These are phyloP conservation scores for Neuroterus valhalla DNA, from an alignment of 1,140 invertebrate genomes.

Conservation along the genomic window DNA sequence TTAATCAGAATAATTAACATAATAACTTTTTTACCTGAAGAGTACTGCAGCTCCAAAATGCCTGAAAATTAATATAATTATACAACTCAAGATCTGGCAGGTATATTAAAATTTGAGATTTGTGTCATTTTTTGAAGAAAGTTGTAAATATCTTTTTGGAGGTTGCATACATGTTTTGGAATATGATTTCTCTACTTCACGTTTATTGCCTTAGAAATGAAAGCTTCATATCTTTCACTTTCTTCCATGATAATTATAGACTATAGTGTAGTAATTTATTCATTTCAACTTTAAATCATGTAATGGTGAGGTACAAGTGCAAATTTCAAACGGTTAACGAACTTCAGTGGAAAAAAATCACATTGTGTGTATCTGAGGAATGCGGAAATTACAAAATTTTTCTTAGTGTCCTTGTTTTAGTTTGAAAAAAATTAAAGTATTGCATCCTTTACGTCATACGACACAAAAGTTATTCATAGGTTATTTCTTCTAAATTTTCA, in stretches of 20 bases:
- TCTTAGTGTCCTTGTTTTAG: no score
- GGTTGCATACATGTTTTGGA: slow-evolving; percentile 12
- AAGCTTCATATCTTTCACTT: slow-evolving; percentile 22
- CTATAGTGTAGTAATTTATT: slow-evolving; percentile 1
- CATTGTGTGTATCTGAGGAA: not conserved
- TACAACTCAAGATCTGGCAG: no score
- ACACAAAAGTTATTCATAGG: no score
- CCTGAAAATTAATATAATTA: no score
- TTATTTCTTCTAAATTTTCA: no score
- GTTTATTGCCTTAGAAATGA: slow-evolving; percentile 10
- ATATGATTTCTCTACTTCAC: slow-evolving; percentile 11
- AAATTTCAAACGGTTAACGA: not conserved
- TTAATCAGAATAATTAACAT: no score
- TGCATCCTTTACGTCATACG: no score
- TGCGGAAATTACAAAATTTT: no score
- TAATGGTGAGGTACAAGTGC: slow-evolving; percentile 2
- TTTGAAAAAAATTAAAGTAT: no score
- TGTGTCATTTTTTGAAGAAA: not conserved
- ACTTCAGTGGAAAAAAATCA: not conserved
- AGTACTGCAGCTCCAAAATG: no score
- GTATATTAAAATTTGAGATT: no score
- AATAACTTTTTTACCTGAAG: no score
- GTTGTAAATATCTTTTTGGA: not conserved
- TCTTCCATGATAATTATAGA: slow-evolving; percentile 15
- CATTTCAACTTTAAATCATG: slow-evolving; percentile 1